These are phyloP conservation scores for Nephila pilipes DNA, from an alignment of 1,140 invertebrate species.

Conservation along the genomic window DNA sequence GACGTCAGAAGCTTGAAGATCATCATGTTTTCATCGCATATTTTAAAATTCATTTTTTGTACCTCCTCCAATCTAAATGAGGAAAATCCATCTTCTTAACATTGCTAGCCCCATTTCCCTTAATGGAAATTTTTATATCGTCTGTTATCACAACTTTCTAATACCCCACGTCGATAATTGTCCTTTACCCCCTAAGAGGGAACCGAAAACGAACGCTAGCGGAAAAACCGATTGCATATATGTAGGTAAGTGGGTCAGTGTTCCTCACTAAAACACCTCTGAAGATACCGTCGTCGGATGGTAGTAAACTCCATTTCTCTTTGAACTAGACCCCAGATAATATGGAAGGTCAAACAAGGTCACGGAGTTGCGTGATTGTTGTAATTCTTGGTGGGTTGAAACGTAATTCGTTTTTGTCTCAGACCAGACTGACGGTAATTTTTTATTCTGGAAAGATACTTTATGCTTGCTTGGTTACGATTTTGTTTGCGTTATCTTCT, in stretches of 20 bases:
- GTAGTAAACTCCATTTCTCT: neutral
- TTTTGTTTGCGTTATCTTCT: neutral
- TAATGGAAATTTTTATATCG: slow-evolving; percentile 10
- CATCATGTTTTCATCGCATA: no score
- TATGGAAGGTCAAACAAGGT: slow-evolving; percentile 43
- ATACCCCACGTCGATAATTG: slow-evolving; percentile 28
- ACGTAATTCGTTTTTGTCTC: slow-evolving; percentile 18
- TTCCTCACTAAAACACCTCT: neutral
- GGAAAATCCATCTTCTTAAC: neutral
- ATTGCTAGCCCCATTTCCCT: neutral
- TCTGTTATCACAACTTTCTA: slow-evolving; percentile 11
- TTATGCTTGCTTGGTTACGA: neutral
- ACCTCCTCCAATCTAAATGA: no score
- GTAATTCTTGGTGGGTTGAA: neutral
- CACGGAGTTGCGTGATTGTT: slow-evolving; percentile 3
- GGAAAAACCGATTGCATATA: slow-evolving; percentile 24
- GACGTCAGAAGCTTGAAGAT: no score
- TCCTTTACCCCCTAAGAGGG: neutral
- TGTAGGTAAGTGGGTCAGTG: slow-evolving; percentile 24
- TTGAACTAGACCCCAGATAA: slow-evolving; percentile 50
- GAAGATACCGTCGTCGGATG: neutral
- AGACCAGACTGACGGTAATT: neutral
- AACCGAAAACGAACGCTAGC: neutral
- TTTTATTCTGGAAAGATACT: neutral
- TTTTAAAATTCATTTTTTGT: no score